Evolutionary conservation across 2,888 invertebrate species (phyloP).

Genomic region (Anthoptus insignis): DNA sequence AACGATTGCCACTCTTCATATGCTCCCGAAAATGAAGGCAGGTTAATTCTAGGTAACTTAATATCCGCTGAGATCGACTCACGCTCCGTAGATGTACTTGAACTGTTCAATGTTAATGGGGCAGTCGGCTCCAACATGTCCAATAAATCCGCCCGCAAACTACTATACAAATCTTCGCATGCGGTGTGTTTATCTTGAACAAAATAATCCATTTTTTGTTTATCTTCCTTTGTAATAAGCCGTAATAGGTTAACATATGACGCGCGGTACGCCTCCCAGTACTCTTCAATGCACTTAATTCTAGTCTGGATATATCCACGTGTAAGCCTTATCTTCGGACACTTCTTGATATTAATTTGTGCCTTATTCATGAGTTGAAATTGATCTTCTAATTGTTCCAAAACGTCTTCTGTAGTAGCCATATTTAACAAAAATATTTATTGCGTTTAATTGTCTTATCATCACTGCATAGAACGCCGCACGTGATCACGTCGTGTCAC

Average conservation of each 20-base stretch:
- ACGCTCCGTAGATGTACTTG: slow-evolving; percentile 1
- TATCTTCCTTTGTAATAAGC: slow-evolving; percentile 14
- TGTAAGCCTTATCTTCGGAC: slow-evolving; percentile 44
- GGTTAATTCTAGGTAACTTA: slow-evolving; percentile 38
- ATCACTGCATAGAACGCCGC: not conserved
- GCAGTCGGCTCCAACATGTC: slow-evolving; percentile 27
- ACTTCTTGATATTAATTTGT: slow-evolving; percentile 46
- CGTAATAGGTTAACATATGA: slow-evolving; percentile 35
- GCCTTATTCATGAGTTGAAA: slow-evolving; percentile 22
- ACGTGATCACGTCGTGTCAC: not conserved
- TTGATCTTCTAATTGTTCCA: not conserved
- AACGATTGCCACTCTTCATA: slow-evolving; percentile 48
- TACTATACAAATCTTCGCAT: slow-evolving; percentile 38
- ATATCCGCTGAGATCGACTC: slow-evolving; percentile 1
- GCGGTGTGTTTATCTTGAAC: slow-evolving; percentile 3
- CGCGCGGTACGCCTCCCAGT: slow-evolving; percentile 43
- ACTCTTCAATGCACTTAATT: slow-evolving; percentile 44
- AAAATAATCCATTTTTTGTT: slow-evolving; percentile 38
- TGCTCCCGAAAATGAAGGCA: slow-evolving; percentile 43
- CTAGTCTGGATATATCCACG: slow-evolving; percentile 46
- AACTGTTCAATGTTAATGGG: slow-evolving; percentile 22
- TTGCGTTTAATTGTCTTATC: not conserved
- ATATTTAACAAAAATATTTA: not conserved
- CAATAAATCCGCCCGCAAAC: slow-evolving; percentile 38
- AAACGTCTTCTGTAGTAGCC: slow-evolving; percentile 1